These are phyloP conservation scores for Fopius arisanus DNA, from an alignment of 1,140 invertebrate species.

Conservation along the genomic window DNA sequence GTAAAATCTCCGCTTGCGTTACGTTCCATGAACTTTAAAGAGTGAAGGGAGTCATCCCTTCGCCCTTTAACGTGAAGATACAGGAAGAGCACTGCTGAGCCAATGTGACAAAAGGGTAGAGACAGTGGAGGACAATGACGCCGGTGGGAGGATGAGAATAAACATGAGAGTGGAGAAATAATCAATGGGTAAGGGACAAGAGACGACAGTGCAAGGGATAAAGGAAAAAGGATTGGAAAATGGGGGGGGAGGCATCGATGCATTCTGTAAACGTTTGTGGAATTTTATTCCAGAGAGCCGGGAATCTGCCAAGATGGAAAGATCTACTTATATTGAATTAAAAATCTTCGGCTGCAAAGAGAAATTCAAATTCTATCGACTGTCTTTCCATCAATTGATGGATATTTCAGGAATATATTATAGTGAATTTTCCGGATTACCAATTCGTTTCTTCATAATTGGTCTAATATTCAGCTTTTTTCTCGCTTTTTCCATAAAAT, in stretches of 20 bases:
- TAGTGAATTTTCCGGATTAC: no score
- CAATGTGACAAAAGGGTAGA: not conserved
- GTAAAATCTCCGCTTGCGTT: constrained; percentile 2
- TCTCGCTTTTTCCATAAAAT: no score
- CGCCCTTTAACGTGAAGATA: not conserved
- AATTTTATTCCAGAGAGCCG: no score
- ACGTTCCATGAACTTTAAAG: not conserved
- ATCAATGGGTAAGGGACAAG: not conserved
- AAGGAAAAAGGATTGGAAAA: not conserved
- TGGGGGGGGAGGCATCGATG: not conserved
- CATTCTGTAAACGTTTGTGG: no score
- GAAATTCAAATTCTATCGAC: no score
- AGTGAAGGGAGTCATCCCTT: not conserved
- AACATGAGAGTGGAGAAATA: not conserved
- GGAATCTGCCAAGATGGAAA: no score
- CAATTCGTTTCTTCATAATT: no score
- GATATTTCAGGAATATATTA: no score
- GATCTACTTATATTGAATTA: no score
- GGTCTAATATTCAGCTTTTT: no score
- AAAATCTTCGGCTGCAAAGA: no score
- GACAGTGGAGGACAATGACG: not conserved
- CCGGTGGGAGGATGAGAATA: not conserved
- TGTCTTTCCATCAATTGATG: no score
- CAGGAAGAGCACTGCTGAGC: not conserved
- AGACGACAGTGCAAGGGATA: not conserved